phyloP scores from a whole-genome alignment of 2,797 vertebrate genomes.

The Anas acuta region DNA sequence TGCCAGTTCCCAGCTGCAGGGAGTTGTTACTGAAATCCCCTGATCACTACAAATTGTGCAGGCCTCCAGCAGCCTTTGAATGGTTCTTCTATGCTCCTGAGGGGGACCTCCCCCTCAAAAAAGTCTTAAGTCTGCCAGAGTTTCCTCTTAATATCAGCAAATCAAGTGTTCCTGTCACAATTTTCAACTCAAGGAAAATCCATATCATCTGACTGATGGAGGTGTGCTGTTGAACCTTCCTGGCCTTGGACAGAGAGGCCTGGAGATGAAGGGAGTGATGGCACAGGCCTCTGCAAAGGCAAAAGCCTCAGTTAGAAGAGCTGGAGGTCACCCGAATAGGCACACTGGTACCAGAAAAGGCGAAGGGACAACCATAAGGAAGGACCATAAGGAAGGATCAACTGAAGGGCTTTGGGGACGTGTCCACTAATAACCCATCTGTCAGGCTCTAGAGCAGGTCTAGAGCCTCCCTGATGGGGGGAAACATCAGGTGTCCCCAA shows the following conservation, averaged over 20 bases:
- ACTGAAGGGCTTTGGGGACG: not conserved
- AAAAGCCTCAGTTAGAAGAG: not conserved
- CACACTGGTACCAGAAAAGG: accelerated
- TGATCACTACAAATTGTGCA: not conserved
- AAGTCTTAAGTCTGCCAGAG: not conserved
- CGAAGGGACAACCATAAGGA: not conserved
- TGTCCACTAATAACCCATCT: accelerated
- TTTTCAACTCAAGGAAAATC: not conserved
- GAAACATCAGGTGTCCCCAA: accelerated
- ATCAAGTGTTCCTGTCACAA: not conserved
- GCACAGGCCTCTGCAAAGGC: not conserved
- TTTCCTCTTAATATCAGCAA: not conserved
- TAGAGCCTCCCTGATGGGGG: not conserved
- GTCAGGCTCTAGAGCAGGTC: not conserved
- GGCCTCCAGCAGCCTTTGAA: not conserved
- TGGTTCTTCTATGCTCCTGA: not conserved
- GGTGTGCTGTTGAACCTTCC: accelerated
- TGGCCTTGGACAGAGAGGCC: accelerated
- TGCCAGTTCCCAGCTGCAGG: not conserved
- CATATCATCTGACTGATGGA: accelerated
- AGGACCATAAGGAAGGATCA: too few species aligned
- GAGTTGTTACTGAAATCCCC: not conserved
- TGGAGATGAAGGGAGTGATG: accelerated
- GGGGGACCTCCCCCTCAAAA: not conserved
- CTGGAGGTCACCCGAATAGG: not conserved